Base-by-base conservation (phyloP, 1,140 invertebrate species). In the Drosophila lowei region DNA sequence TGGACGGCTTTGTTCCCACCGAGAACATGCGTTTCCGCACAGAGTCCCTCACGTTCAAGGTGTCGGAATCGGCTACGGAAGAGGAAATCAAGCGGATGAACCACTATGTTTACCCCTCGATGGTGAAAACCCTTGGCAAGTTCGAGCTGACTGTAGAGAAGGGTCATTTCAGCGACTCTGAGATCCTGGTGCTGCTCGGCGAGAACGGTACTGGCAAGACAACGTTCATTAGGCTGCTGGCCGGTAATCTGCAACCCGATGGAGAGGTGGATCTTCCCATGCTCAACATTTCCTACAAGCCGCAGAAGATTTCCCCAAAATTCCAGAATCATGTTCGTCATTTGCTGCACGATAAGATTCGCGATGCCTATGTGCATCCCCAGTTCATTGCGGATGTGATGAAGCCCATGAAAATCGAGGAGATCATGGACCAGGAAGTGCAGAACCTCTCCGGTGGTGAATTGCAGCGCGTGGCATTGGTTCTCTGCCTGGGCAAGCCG, bases 121-220 rank as follows among this genome's bases (percentile, higher is more conserved):
- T 99, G 95, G 93, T 93, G 0, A 97, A 96, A 92, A 95, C 94
- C 3, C 96, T 97, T 93, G 97, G 97, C 52, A 94, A 94, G 50
- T 99, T 99, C 90, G 92, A 94, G 52, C 92, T 99, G 46, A 92
- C 92, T 3, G 96, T 99, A 8, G 93, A 96, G 60, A 93, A 95
- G 70, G 99, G 99, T 13, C 97, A 98, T 88, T 99, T 99, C 91
- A 99, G 98, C 21, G 99, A 99, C 92, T 99, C 99, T 3, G 99
- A 99, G 93, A 99, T 99, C 92, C 94, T 99, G 88, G 99, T 99
- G 13, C 93, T 99, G 90, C 93, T 99, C 52, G 99, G 99, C 60
- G 99, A 99, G 92, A 99, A 99, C 93, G 99, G 99, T 72, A 99
- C 99, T 48, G 99, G 99, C 47, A 99, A 99, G 93, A 99, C 99